Conservation (phyloP, 2,113 vertebrate species). For the Tenrec ecaudatus region DNA sequence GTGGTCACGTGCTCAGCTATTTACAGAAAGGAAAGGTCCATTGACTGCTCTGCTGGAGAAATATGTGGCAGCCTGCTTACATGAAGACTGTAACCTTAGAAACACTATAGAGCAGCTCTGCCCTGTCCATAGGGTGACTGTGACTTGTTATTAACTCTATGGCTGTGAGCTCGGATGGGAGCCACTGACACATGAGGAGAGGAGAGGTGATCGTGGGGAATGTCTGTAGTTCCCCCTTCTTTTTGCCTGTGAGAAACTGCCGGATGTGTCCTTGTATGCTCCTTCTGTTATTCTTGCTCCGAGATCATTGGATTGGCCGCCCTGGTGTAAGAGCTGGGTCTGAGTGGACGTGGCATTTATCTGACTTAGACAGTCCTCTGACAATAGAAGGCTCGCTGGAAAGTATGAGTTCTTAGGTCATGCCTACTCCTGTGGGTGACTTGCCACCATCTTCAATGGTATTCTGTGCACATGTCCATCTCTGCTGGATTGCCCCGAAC, state of each 20-base stretch:
- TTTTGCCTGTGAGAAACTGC: slow-evolving; percentile 35
- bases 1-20: not conserved
- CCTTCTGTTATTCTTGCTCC: slow-evolving; percentile 23
- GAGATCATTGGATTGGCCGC: slow-evolving; percentile 69
- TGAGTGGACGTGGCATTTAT: slow-evolving; percentile 69
- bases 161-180: not conserved
- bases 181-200: not conserved
- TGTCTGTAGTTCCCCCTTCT: not conserved
- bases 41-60: not conserved
- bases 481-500: not conserved
- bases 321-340: slow-evolving; percentile 45
- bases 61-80: not conserved
- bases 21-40: not conserved
- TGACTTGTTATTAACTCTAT: not conserved
- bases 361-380: slow-evolving; percentile 42
- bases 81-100: not conserved
- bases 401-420: not conserved
- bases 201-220: not conserved
- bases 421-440: not conserved
- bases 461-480: slow-evolving; percentile 33
- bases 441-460: not conserved
- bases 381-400: slow-evolving; percentile 28
- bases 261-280: not conserved
- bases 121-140: not conserved
- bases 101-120: not conserved